These are phyloP conservation scores for Drosophila mauritiana DNA, from an alignment of 1,140 invertebrate genomes.

Conservation along the genomic window DNA sequence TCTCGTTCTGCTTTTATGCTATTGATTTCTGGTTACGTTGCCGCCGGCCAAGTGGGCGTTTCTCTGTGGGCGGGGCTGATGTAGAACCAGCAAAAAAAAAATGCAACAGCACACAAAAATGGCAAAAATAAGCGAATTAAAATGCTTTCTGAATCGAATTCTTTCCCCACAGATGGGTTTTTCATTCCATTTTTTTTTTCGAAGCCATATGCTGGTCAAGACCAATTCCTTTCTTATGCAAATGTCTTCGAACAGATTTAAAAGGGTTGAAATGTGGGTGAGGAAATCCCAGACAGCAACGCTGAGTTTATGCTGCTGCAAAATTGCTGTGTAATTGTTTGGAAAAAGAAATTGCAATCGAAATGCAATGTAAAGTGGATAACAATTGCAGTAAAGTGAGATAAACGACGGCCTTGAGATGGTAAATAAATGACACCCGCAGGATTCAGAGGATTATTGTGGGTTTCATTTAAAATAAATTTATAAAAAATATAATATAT, in stretches of 20 bases:
- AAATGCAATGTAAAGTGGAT: conserved; percentile 51
- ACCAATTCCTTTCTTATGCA: conserved; percentile 57
- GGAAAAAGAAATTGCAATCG: conserved; percentile 56
- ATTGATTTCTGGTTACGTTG: conserved; percentile 76
- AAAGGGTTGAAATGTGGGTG: not conserved
- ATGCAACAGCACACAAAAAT: conserved; percentile 15
- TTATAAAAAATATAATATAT: too few relatives aligned
- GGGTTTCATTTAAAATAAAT: too few relatives aligned
- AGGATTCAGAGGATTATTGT: not conserved
- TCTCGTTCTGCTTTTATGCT: conserved; percentile 77
- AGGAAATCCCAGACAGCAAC: conserved; percentile 2
- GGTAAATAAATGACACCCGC: conserved; percentile 16
- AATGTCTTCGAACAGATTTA: conserved; percentile 36
- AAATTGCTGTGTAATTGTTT: conserved; percentile 67
- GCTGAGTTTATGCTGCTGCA: not conserved
- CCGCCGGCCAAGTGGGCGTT: conserved; percentile 8
- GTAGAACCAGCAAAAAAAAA: conserved; percentile 4
- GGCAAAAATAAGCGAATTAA: conserved; percentile 29
- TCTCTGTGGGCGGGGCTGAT: conserved; percentile 1
- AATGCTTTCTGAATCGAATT: conserved; percentile 52
- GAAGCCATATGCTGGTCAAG: conserved; percentile 57
- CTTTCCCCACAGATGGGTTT: conserved; percentile 23
- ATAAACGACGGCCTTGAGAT: conserved; percentile 34
- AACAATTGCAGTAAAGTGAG: conserved; percentile 40
- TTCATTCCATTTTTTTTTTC: conserved; percentile 21